These are phyloP conservation scores for Periophthalmus magnuspinnatus DNA, from an alignment of 2,797 vertebrate species.

Conservation along the genomic window DNA sequence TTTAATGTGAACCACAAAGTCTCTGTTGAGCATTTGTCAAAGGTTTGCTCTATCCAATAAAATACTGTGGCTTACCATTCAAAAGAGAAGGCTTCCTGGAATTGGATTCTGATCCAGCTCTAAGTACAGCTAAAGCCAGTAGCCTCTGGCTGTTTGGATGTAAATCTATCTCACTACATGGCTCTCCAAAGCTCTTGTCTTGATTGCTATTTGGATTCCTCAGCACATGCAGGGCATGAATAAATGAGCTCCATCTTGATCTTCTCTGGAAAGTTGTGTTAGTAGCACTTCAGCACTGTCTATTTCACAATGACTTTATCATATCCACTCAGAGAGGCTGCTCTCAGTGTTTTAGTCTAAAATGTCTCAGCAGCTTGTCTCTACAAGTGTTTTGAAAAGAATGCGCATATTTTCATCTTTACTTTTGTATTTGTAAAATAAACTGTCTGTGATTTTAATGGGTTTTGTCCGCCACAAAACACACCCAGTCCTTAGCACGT, in stretches of 20 bases:
- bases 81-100: conserved; percentile 63
- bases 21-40: conserved; percentile 47
- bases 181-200: conserved; percentile 69
- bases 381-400: not conserved
- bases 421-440: conserved; percentile 4
- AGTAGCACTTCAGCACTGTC: conserved; percentile 35
- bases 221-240: conserved; percentile 50
- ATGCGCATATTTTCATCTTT: not conserved
- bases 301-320: conserved; percentile 22
- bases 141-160: conserved; percentile 70
- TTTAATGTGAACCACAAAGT: conserved; percentile 47
- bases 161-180: conserved; percentile 70
- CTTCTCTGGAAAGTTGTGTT: conserved; percentile 48
- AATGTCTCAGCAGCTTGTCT: not conserved
- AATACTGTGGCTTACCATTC: conserved; percentile 58
- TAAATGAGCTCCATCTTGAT: conserved; percentile 62
- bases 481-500: conserved; percentile 42
- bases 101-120: conserved; percentile 65
- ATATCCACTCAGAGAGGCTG: conserved; percentile 12
- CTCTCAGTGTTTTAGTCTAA: conserved; percentile 10
- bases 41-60: conserved; percentile 53
- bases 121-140: conserved; percentile 71
- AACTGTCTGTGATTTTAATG: conserved; percentile 32
- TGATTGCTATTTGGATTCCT: conserved; percentile 71
- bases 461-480: conserved; percentile 53